phyloP scores from a whole-genome alignment of 64 coral and sea anemone genomes.

The Montipora foliosa region DNA sequence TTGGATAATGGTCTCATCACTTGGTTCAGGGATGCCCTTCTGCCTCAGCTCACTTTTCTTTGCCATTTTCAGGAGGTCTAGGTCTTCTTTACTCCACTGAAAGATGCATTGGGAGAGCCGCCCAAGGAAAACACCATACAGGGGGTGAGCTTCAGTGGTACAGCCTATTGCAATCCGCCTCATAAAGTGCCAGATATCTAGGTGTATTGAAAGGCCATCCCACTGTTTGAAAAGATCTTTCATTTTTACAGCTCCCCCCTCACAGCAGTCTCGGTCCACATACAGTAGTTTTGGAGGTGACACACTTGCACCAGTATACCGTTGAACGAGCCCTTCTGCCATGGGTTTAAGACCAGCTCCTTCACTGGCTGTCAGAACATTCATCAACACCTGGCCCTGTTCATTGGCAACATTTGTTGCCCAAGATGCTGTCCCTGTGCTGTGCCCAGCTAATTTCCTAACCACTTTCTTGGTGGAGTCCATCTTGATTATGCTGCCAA shows the following conservation, averaged over 20 bases:
- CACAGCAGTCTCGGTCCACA: constrained; percentile 65
- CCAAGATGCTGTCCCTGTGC: constrained; percentile 59
- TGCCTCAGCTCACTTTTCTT: constrained; percentile 1
- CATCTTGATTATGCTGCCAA: constrained; percentile 59
- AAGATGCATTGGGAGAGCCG: constrained; percentile 59
- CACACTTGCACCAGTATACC: constrained; percentile 28
- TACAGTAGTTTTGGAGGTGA: constrained; percentile 45
- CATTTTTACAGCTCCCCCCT: neutral
- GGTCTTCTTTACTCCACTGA: constrained; percentile 50
- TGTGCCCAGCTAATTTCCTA: constrained; percentile 42
- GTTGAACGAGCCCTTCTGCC: constrained; percentile 29
- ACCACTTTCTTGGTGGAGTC: constrained; percentile 68
- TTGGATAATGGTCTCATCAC: neutral
- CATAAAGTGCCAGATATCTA: constrained; percentile 61
- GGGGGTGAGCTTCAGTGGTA: constrained; percentile 34
- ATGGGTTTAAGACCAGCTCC: constrained; percentile 61
- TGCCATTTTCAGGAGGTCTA: neutral
- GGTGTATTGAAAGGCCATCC: constrained; percentile 20
- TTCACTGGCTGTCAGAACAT: constrained; percentile 64
- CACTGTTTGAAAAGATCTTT: constrained; percentile 22
- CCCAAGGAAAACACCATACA: constrained; percentile 38
- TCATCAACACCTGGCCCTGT: constrained; percentile 57
- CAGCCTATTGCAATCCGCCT: constrained; percentile 29
- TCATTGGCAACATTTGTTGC: constrained; percentile 59
- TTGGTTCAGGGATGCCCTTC: neutral